phyloP scores from a whole-genome alignment of 2,888 invertebrate genomes.

The Leptarthrus brevirostris region DNA sequence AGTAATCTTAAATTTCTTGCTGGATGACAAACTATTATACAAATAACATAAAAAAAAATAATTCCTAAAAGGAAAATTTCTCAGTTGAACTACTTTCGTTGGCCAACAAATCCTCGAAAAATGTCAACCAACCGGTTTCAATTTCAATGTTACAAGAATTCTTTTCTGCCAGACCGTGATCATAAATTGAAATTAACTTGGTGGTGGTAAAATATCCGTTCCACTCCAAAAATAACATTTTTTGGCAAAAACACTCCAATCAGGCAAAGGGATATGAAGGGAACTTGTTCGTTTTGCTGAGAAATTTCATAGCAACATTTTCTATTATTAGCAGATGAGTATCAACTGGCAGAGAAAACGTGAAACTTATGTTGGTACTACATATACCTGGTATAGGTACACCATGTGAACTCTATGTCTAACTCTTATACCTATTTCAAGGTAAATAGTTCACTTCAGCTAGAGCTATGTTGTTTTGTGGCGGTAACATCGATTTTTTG shows the following conservation, averaged over 20 bases:
- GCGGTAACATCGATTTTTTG: background rate
- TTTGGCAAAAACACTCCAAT: conserved; percentile 3
- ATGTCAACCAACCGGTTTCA: background rate
- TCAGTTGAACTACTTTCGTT: background rate
- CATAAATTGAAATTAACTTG: background rate
- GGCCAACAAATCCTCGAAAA: background rate
- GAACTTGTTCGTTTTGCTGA: background rate
- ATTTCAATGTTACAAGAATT: background rate
- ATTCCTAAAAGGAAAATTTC: background rate
- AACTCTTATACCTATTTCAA: background rate
- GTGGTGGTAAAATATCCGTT: background rate
- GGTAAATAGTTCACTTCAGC: background rate
- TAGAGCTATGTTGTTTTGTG: background rate
- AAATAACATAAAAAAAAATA: background rate
- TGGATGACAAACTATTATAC: too few species aligned
- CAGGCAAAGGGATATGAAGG: too few species aligned
- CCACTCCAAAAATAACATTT: background rate
- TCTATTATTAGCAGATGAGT: conserved; percentile 29
- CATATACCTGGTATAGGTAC: too few species aligned
- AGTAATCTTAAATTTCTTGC: too few species aligned
- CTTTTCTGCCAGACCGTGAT: background rate
- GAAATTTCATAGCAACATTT: background rate
- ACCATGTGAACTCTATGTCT: too few species aligned
- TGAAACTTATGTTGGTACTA: background rate
- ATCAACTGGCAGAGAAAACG: conserved; percentile 1